Conservation (phyloP, 1,140 invertebrate genomes). For the Aphelenchoides besseyi region DNA sequence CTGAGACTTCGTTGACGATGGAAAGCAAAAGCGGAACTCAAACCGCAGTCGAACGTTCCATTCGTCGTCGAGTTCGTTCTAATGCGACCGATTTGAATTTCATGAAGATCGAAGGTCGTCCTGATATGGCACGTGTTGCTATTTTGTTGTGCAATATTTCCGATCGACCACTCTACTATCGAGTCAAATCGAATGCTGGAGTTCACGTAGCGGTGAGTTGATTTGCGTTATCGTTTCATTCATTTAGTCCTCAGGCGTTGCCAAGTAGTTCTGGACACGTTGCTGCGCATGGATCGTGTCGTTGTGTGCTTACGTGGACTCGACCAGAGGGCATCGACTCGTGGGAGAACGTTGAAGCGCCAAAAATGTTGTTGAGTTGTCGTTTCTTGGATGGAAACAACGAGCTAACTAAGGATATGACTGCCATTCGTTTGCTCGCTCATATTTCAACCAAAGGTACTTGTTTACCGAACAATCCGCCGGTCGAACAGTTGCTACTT, state of each 20-base stretch:
- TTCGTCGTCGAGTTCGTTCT: no score
- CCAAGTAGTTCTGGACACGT: neutral
- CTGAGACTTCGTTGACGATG: no score
- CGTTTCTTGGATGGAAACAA: constrained; percentile 15
- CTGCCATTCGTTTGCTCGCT: constrained; percentile 5
- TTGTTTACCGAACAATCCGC: constrained; percentile 8
- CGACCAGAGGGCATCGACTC: neutral
- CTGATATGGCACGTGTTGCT: constrained; percentile 11
- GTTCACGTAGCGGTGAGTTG: constrained; percentile 1
- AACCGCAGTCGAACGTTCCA: no score
- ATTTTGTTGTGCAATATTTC: constrained; percentile 11
- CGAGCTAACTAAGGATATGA: constrained; percentile 1
- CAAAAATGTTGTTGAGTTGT: neutral
- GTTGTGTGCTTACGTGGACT: constrained; percentile 12
- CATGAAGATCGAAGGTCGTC: neutral
- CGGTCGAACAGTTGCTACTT: constrained; percentile 9
- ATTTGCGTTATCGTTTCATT: neutral
- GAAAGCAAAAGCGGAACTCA: no score
- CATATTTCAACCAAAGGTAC: neutral
- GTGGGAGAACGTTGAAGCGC: neutral
- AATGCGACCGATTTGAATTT: constrained; percentile 8
- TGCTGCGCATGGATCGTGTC: constrained; percentile 3
- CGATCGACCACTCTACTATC: constrained; percentile 12
- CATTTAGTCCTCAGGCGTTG: neutral
- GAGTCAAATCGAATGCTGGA: constrained; percentile 3